A percentile compares a stretch with the other conserved stretches of the same genome.
Evolutionary conservation across 2,113 vertebrate species (phyloP).

Genomic region (Amia ocellicauda): DNA sequence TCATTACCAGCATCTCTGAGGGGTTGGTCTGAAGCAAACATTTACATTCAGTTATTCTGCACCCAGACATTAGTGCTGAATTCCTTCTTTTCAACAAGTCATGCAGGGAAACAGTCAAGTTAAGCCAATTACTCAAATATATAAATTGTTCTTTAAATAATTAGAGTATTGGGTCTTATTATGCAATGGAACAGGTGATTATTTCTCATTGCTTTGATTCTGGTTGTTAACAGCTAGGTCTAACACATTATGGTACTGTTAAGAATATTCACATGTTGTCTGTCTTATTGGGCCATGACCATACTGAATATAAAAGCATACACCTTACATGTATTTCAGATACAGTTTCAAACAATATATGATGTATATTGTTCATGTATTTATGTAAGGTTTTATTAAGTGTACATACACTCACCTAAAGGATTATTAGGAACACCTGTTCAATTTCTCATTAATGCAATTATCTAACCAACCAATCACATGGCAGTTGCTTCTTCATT

Average conservation of each 20-base stretch:
- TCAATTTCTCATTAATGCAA: too few species aligned
- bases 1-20: conserved; percentile 3
- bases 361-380: background rate
- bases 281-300: too few species aligned
- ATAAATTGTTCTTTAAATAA: conserved; percentile 20
- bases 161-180: background rate
- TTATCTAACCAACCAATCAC: too few species aligned
- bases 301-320: too few species aligned
- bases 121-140: conserved; percentile 20
- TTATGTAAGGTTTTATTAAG: background rate
- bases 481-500: too few species aligned
- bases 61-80: background rate
- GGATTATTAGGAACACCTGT: too few species aligned
- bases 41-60: conserved; percentile 10
- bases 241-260: background rate
- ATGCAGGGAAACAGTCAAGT: conserved; percentile 14
- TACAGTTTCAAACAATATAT: too few species aligned
- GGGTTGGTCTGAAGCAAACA: background rate
- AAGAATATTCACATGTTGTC: background rate
- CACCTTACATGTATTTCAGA: too few species aligned
- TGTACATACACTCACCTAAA: too few species aligned
- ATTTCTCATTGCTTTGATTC: background rate
- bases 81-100: background rate
- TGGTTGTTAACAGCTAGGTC: background rate
- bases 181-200: conserved; percentile 1